Percentiles rank a stretch among this genome's conserved stretches.
Conservation (phyloP, 1,140 invertebrate genomes). For the Drosophila pallidifrons region DNA sequence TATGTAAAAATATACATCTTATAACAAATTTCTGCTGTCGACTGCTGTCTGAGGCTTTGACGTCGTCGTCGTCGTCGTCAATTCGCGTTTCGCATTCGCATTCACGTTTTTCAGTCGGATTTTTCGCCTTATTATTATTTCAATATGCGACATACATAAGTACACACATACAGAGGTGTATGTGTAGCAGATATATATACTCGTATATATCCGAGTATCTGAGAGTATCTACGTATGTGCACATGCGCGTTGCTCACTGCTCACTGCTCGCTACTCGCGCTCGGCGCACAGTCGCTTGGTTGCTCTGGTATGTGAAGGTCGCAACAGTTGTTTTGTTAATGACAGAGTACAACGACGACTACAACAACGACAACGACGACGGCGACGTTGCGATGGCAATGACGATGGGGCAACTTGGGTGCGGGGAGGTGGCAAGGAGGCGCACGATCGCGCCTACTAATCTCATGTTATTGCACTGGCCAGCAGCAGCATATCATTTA, state of each 20-base stretch:
- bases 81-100: slow-evolving; percentile 64
- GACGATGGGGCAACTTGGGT: background rate
- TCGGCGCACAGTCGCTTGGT: slow-evolving; percentile 73
- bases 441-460: slow-evolving; percentile 32
- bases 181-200: slow-evolving; percentile 14
- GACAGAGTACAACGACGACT: slow-evolving; percentile 76
- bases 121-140: slow-evolving; percentile 81
- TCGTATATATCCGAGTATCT: slow-evolving; percentile 21
- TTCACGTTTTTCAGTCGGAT: slow-evolving; percentile 77
- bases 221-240: slow-evolving; percentile 45
- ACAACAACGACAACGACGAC: slow-evolving; percentile 21
- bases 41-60: slow-evolving; percentile 69
- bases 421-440: slow-evolving; percentile 1
- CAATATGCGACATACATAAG: slow-evolving; percentile 61
- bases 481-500: slow-evolving; percentile 8
- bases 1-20: slow-evolving; percentile 41
- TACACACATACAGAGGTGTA: background rate
- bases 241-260: slow-evolving; percentile 39
- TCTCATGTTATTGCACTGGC: slow-evolving; percentile 8
- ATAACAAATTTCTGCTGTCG: slow-evolving; percentile 57
- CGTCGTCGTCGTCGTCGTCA: slow-evolving; percentile 54
- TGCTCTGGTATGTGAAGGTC: slow-evolving; percentile 84
- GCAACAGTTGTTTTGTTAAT: slow-evolving; percentile 85
- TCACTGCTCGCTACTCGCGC: slow-evolving; percentile 36
- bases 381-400: slow-evolving; percentile 30